These are phyloP conservation scores for Myotis pilosus DNA, from an alignment of 2,797 vertebrate genomes.

Conservation along the genomic window DNA sequence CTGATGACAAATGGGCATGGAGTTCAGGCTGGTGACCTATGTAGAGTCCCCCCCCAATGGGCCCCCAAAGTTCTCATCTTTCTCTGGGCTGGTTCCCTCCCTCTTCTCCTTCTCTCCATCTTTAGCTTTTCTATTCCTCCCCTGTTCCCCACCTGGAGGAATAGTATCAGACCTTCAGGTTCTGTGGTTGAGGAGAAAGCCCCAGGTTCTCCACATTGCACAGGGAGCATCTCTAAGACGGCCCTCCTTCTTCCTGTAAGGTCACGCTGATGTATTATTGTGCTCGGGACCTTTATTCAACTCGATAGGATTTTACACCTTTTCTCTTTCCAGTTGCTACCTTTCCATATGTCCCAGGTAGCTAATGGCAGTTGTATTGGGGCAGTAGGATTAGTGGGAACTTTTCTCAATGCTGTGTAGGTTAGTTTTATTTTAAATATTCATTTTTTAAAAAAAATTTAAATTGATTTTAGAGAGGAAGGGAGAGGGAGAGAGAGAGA, in stretches of 20 bases:
- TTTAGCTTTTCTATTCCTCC: not conserved
- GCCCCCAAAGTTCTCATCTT: not conserved
- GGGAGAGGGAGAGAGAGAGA: too few relatives aligned
- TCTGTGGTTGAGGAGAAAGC: not conserved
- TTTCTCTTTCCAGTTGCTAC: not conserved
- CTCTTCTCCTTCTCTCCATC: not conserved
- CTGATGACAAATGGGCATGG: not conserved
- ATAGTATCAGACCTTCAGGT: not conserved
- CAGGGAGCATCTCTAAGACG: not conserved
- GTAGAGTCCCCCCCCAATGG: not conserved
- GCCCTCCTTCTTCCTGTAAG: not conserved
- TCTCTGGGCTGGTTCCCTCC: not conserved
- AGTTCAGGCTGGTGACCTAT: not conserved
- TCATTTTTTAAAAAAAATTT: not conserved
- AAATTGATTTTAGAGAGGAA: too few relatives aligned
- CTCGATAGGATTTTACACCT: not conserved
- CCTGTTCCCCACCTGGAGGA: not conserved
- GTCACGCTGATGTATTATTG: not conserved
- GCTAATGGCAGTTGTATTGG: not conserved
- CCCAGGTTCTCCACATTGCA: not conserved
- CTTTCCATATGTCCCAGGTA: not conserved
- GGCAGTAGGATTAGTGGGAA: not conserved
- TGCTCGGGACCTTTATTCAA: not conserved
- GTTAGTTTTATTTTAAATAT: not conserved
- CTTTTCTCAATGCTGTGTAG: not conserved